Evolutionary conservation across 2,113 vertebrate genomes (phyloP), one percentile per base, ranked within the genome.

Genomic region (Hyperopisus bebe): DNA sequence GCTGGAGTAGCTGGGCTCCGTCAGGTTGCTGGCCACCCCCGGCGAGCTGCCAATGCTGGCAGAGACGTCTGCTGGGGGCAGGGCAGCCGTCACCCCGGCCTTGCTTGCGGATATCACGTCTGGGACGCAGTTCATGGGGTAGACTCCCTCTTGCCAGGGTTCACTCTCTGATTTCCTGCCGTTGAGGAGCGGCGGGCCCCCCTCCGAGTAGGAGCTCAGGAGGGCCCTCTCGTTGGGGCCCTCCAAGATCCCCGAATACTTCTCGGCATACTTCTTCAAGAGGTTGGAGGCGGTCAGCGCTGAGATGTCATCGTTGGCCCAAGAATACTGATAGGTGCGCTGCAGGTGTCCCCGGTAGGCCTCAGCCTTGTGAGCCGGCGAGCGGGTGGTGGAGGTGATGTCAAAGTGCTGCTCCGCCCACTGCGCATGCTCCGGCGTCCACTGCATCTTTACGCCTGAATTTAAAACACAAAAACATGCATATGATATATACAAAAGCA

Each of bases 331-430:
- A 93, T 99, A 99, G 77, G 97, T 96, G 90, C 97, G 97, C 94
- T 98, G 98, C 94, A 98, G 94, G 93, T 98, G 98, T 39, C 97
- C 97, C 87, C 97, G 93, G 94, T 99, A 99, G 89, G 97, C 97
- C 95, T 99, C 98, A 10, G 98, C 98, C 96, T 99, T 99, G 94
- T 98, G 98, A 90, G 97, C 98, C 15, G 98, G 98, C 46, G 98
- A 99, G 90, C 98, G 97, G 1, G 98, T 99, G 90, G 98, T 99
- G 13, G 98, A 99, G 70, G 97, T 97, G 95, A 99, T 99, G 95
- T 99, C 98, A 93, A 99, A 99, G 95, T 99, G 98, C 95, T 99
- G 98, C 92, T 99, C 98, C 93, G 98, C 98, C 98, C 98, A 99
- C 97, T 99, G 98, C 92, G 97, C 97, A 95, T 99, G 98, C 96